Evolutionary conservation across 2,113 vertebrate species (phyloP).

Genomic region (Lipotes vexillifer): DNA sequence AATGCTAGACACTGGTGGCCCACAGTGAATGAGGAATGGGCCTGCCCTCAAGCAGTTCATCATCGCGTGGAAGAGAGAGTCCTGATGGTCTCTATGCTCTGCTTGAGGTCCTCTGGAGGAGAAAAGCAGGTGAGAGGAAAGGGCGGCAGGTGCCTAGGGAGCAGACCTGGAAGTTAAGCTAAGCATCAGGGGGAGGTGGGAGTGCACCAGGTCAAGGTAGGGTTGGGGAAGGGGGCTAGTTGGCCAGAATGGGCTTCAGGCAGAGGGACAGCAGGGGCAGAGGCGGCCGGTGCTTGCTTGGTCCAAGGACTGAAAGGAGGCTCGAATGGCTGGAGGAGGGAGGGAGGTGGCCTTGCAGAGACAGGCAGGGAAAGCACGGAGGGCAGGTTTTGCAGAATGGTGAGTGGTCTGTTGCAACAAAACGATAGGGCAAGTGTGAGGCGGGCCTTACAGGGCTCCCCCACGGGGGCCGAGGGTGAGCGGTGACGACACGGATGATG

Average conservation of each 20-base stretch:
- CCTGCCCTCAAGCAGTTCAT: not conserved
- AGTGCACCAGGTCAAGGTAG: not conserved
- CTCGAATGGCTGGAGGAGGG: not conserved
- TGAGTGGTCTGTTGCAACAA: not conserved
- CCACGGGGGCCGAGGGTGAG: not conserved
- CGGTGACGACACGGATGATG: too few relatives aligned
- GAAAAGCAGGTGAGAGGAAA: not conserved
- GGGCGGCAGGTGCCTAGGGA: not conserved
- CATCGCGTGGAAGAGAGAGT: not conserved
- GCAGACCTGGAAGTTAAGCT: not conserved
- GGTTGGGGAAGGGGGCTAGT: accelerated
- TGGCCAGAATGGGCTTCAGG: not conserved
- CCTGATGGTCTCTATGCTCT: not conserved
- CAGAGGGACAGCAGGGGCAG: not conserved
- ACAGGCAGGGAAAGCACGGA: not conserved
- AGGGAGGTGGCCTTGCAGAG: too few relatives aligned
- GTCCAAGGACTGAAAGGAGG: not conserved
- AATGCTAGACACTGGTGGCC: not conserved
- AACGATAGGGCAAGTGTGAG: not conserved
- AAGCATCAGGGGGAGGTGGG: too few relatives aligned
- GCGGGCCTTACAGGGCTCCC: not conserved
- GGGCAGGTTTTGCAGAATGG: not conserved
- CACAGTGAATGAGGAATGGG: not conserved
- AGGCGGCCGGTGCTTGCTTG: not conserved
- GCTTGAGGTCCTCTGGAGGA: not conserved